Base-by-base conservation (phyloP, 2,797 vertebrate genomes). In the Leptoclinus maculatus region DNA sequence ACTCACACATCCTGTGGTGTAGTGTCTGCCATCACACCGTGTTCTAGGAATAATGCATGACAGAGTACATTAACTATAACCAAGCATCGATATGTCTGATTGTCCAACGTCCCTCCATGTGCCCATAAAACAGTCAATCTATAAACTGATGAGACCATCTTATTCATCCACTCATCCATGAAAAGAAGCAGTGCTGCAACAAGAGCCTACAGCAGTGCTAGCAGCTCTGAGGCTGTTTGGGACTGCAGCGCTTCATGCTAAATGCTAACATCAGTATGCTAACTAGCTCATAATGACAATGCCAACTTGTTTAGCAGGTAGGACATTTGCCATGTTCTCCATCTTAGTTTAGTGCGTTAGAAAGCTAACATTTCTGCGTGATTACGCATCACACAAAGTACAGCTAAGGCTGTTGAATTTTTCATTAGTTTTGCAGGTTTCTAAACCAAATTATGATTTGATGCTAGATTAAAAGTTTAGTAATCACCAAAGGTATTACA, bases 21-120 rank as follows among this genome's bases (percentile, higher is more conserved):
- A 29, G 68, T 27, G 43, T 59, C 77, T 36, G 17, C 38, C 56
- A 56, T 73, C 65, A 73, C 59, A 53, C 21, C 3, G 5, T 41
- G 66, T 17, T 73, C 41, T 59, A 41, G 65, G 56, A 67, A 78
- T 62, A 66, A 74, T 59, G 51, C 21, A 65, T 45, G 56, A 60
- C 34, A 2, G 64, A 63, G 49, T 53, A 39, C 32, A 47, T 13
- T 4, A 67, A 53, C 45, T 54, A n/a, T 39, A 51, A 73, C 68
- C 64, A 41, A 49, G 43, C 45, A 74, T 69, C 38, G 36, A n/a
- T 69, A 62, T 34, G 68, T 62, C 51, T 76, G 49, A 64, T 51
- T 73, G 66, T 75, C 25, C 3, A 11, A 12, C 21, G 14, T 70
- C 47, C 36, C 27, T 56, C 32, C 32, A 47, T 47, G 53, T 25